Base-by-base conservation (phyloP, 1,140 invertebrate species). In the Caerostris extrusa region DNA sequence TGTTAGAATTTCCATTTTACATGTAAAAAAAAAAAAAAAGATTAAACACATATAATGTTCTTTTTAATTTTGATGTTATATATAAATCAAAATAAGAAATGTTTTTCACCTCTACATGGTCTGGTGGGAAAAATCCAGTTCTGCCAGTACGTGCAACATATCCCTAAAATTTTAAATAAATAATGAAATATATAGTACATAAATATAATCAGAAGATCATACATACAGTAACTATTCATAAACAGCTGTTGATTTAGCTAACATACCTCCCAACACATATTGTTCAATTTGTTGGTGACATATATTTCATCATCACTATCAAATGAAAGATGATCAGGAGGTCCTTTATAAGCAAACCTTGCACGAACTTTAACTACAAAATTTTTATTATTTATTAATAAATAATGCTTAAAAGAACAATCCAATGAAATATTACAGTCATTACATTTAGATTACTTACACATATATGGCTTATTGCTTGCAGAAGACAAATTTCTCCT, bases 91-190 rank as follows among this genome's bases (percentile, higher is more conserved):
- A 58, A 3, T 3, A 85, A 34, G 50, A 85, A 58, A 19, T 64
- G 10, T 85, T n/a, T n/a, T 57, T 58, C 85, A 91, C 82, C 57
- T 94, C 94, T 50, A 95, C 95, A 90, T 94, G 87, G 12, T 95
- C 91, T n/a, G 94, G 87, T 61, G 95, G 94, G 82, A 95, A 95
- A 3, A 94, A 87, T 12, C 95, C 95, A 64, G 94, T 94, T 85
- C 95, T 94, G n/a, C 90, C 94, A 61, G 95, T 95, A 12, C 95
- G 89, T 5, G 89, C 56, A 57, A 95, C 57, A 50, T 93, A 91
- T 53, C 95, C 95, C 94, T 95, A 19, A n/a, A 90, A 94, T 67
- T 56, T 34, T 56, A 94, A 50, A 50, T 57, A 82, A 50, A 85
- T 90, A 57, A 14, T 82, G 56, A 90, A 89, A 3, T 56, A 61